phyloP scores from a whole-genome alignment of 2,888 invertebrate species.

The Eulithis testata region DNA sequence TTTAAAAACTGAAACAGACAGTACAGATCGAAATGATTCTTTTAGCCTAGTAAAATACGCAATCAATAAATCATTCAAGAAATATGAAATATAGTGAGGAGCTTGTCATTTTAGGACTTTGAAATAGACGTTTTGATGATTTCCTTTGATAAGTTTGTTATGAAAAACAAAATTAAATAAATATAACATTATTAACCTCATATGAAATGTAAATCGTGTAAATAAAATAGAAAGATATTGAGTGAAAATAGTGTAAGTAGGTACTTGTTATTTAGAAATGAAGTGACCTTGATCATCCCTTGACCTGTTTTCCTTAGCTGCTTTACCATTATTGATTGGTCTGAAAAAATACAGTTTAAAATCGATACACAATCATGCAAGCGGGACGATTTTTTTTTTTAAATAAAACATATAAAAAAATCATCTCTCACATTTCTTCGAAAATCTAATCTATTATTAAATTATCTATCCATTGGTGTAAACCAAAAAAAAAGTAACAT shows the following conservation, averaged over 20 bases:
- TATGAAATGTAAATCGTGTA: constrained; percentile 63
- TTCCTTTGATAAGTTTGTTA: constrained; percentile 49
- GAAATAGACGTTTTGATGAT: constrained; percentile 62
- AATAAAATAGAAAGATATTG: constrained; percentile 59
- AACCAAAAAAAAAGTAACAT: too few relatives aligned
- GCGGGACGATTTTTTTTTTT: too few relatives aligned
- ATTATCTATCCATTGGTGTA: too few relatives aligned
- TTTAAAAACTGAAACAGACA: too few relatives aligned
- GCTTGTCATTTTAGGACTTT: constrained; percentile 77
- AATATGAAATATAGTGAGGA: constrained; percentile 56
- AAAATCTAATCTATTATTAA: too few relatives aligned
- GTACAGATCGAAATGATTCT: not conserved
- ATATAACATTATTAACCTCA: constrained; percentile 72
- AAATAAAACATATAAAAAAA: too few relatives aligned
- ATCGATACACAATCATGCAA: too few relatives aligned
- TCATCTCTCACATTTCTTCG: too few relatives aligned
- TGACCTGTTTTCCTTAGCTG: constrained; percentile 65
- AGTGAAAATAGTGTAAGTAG: constrained; percentile 62
- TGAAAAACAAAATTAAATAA: constrained; percentile 48
- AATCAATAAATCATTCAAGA: constrained; percentile 15
- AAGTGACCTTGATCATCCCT: constrained; percentile 82
- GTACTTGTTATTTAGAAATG: constrained; percentile 74
- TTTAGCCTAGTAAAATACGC: constrained; percentile 8
- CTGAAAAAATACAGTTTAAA: too few relatives aligned
- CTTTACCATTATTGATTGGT: constrained; percentile 54